These are phyloP conservation scores for Toxonevra muliebris DNA, from an alignment of 2,888 invertebrate genomes.

Conservation along the genomic window DNA sequence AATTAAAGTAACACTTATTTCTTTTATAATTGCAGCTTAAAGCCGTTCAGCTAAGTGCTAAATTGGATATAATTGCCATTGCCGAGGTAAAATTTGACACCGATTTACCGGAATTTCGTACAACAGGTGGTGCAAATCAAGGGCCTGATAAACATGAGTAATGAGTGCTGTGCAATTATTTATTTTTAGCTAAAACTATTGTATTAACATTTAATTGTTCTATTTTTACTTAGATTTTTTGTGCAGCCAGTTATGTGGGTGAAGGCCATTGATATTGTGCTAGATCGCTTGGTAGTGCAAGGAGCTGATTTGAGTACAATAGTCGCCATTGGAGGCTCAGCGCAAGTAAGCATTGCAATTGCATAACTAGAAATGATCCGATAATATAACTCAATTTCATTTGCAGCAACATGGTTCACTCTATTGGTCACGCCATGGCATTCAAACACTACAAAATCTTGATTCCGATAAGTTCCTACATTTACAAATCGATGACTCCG, in stretches of 20 bases:
- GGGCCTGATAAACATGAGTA: constrained; percentile 65
- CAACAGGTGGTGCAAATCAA: constrained; percentile 69
- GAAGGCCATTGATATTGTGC: constrained; percentile 89
- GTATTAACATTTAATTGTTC: neutral
- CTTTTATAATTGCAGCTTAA: constrained; percentile 77
- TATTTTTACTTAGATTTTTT: constrained; percentile 69
- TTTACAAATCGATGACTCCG: constrained; percentile 78
- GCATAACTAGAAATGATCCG: neutral
- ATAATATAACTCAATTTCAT: too few species aligned
- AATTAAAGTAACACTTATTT: constrained; percentile 22
- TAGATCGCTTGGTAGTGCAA: constrained; percentile 82
- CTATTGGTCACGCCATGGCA: constrained; percentile 88
- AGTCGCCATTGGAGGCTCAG: constrained; percentile 88
- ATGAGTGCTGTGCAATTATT: constrained; percentile 20
- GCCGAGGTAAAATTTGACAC: constrained; percentile 89
- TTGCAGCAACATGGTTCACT: constrained; percentile 95
- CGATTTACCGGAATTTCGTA: constrained; percentile 90
- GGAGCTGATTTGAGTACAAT: constrained; percentile 86
- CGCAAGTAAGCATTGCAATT: constrained; percentile 74
- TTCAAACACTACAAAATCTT: constrained; percentile 71
- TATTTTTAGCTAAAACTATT: neutral
- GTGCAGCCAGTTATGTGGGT: constrained; percentile 95
- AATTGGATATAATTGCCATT: constrained; percentile 78
- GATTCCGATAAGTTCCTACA: constrained; percentile 81
- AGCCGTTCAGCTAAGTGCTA: constrained; percentile 82